A percentile compares a stretch with the other conserved stretches of the same genome.
phyloP scores from a whole-genome alignment of 2,888 invertebrate species.

The Andricus curvator region DNA sequence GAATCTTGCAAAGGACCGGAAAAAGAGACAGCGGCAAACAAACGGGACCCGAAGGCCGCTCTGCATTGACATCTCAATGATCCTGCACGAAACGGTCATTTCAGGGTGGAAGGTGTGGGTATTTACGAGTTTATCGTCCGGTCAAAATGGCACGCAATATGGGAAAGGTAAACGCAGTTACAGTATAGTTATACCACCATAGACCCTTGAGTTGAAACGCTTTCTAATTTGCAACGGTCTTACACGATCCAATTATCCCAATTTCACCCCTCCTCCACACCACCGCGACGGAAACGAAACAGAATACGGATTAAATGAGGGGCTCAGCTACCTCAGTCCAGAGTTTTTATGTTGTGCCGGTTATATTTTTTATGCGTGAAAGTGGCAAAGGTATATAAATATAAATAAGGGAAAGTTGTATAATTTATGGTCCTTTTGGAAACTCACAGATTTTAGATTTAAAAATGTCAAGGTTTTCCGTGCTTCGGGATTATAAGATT shows the following conservation, averaged over 20 bases:
- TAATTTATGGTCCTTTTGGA: not conserved
- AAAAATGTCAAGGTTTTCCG: too few species aligned
- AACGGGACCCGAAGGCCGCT: slow-evolving; percentile 32
- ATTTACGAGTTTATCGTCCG: slow-evolving; percentile 49
- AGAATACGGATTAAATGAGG: not conserved
- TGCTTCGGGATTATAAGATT: not conserved
- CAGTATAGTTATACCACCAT: slow-evolving; percentile 30
- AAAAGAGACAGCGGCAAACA: slow-evolving; percentile 43
- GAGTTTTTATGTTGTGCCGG: not conserved
- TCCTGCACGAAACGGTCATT: slow-evolving; percentile 42
- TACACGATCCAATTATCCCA: slow-evolving; percentile 48
- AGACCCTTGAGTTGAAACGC: slow-evolving; percentile 34
- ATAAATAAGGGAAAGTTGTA: not conserved
- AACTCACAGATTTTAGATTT: not conserved
- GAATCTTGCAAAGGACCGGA: slow-evolving; percentile 43
- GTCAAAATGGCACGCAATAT: slow-evolving; percentile 41
- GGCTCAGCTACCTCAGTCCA: not conserved
- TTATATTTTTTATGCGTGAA: not conserved
- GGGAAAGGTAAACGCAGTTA: slow-evolving; percentile 44
- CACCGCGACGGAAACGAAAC: not conserved
- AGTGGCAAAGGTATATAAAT: not conserved
- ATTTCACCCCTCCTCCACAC: not conserved
- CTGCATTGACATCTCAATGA: slow-evolving; percentile 42
- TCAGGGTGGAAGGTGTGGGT: slow-evolving; percentile 43
- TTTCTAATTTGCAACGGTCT: slow-evolving; percentile 44